Base-by-base conservation (phyloP, 35 echinoderm and acorn worm species). In the Strongylocentrotus purpuratus region DNA sequence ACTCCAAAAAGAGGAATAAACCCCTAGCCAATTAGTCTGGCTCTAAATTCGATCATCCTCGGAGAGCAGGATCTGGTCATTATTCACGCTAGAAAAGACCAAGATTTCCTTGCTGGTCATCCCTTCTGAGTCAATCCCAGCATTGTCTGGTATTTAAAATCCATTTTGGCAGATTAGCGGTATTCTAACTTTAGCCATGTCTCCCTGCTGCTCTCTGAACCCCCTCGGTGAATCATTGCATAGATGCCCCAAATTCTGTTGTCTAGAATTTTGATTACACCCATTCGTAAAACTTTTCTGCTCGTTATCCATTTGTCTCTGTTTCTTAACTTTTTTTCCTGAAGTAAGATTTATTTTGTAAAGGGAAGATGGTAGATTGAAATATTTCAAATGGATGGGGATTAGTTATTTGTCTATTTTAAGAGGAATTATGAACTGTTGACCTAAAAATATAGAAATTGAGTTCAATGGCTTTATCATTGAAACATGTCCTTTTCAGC, bases 91-190 rank as follows among this genome's bases (percentile, higher is more conserved):
- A 32, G 25, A 45, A 46, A 22, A 89, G 87, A 18, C 87, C 87
- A 89, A 46, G 45, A 46, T 89, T 89, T 45, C 45, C 87, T 46
- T 4, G 12, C 87, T 13, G 32, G 87, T 46, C 45, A 45, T 89
- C 87, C 87, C 32, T 89, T 89, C 20, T 46, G 12, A 45, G 33
- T 46, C 32, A 89, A 89, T 89, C 87, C 86, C 87, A 33, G 32
- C 32, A 46, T 89, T 89, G 87, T 89, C 87, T 89, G 87, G 87
- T 46, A 89, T 89, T 89, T 89, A 89, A 89, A 89, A 45, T 46
- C 87, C 87, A 89, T 89, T 89, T 89, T 46, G 87, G 0, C 7
- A 89, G 87, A 89, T 89, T 89, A 89, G 32, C 87, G 33, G 20
- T 46, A 45, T 45, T 89, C 31, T 89, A 89, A 33, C 87, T 89